Conservation (phyloP, 2,113 vertebrate genomes). For the Tyto alba region DNA sequence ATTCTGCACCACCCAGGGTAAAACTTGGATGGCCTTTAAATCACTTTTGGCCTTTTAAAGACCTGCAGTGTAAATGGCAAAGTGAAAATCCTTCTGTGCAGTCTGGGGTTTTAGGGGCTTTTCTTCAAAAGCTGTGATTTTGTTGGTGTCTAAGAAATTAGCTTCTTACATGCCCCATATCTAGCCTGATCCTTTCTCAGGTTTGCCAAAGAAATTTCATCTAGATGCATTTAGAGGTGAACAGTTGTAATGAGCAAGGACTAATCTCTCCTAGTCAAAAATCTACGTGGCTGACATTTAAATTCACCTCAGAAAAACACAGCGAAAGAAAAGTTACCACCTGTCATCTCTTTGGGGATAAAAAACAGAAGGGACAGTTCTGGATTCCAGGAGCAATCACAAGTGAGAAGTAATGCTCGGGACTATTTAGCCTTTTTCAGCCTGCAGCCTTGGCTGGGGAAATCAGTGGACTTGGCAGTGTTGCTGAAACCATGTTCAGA, state of each 20-base stretch:
- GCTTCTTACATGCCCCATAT: background rate
- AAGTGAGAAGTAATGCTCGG: background rate
- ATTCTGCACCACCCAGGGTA: background rate
- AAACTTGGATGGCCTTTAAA: background rate
- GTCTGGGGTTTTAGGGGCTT: background rate
- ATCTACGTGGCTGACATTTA: background rate
- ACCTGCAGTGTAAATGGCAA: background rate
- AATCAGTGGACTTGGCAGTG: background rate
- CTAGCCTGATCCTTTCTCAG: background rate
- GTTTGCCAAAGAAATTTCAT: background rate
- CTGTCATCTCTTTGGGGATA: background rate
- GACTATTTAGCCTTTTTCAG: background rate
- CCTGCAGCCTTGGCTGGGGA: background rate
- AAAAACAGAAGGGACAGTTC: background rate
- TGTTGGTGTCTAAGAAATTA: background rate
- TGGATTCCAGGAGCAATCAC: background rate
- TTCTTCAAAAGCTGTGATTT: background rate
- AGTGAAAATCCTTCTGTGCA: background rate
- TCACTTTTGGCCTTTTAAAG: slow-evolving; percentile 8
- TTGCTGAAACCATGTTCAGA: background rate
- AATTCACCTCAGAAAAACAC: background rate
- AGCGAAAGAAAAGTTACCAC: background rate
- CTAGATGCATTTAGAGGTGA: background rate
- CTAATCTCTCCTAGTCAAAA: background rate
- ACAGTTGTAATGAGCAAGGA: background rate